A percentile compares a stretch with the other conserved stretches of the same genome.
Conservation (phyloP, 2,888 invertebrate species). For the Teleogryllus oceanicus region DNA sequence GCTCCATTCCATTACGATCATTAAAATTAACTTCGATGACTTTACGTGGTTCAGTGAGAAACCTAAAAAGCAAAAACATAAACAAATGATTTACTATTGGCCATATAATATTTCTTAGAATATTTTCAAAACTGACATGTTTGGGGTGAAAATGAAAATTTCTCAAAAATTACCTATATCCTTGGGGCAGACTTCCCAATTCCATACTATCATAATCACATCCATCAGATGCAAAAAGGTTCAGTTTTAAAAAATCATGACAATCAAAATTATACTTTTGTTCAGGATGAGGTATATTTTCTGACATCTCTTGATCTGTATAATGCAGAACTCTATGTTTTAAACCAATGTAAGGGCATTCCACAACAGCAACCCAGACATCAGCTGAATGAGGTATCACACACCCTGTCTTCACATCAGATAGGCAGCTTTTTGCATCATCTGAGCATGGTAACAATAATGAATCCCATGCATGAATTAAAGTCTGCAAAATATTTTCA, state of each 20-base stretch:
- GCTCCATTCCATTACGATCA: slow-evolving; percentile 49
- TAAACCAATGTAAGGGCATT: slow-evolving; percentile 53
- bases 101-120: neutral
- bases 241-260: slow-evolving; percentile 3
- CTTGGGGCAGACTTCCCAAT: slow-evolving; percentile 53
- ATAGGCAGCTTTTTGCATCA: too few relatives aligned
- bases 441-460: slow-evolving; percentile 50
- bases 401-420: slow-evolving; percentile 44
- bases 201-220: slow-evolving; percentile 70
- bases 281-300: slow-evolving; percentile 33
- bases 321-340: slow-evolving; percentile 49
- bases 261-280: slow-evolving; percentile 19
- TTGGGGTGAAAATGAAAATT: neutral
- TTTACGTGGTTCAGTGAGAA: slow-evolving; percentile 56
- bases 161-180: slow-evolving; percentile 41
- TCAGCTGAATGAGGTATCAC: slow-evolving; percentile 61
- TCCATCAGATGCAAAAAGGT: slow-evolving; percentile 42
- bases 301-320: slow-evolving; percentile 39
- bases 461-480: slow-evolving; percentile 66
- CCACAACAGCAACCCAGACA: slow-evolving; percentile 61
- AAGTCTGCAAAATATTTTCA: slow-evolving; percentile 64
- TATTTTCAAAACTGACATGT: neutral
- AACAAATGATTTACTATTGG: too few relatives aligned
- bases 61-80: slow-evolving; percentile 45
- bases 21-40: slow-evolving; percentile 63